Percentiles rank a stretch among this genome's conserved stretches.
Conservation (phyloP, 2,888 invertebrate species). For the Synergus japonicus region DNA sequence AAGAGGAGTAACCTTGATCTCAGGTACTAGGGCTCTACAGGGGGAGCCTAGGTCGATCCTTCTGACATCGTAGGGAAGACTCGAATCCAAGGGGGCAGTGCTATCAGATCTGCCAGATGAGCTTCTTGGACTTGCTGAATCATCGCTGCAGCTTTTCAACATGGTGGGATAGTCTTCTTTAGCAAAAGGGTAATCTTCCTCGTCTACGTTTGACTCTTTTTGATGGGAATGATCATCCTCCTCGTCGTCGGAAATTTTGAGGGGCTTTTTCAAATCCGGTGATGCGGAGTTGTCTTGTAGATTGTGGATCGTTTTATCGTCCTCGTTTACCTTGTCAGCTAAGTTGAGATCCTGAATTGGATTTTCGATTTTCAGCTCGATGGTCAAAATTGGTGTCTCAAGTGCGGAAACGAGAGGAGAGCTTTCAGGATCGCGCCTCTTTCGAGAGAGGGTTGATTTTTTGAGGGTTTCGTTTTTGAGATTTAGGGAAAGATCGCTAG, state of each 20-base stretch:
- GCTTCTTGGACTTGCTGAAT: constrained; percentile 74
- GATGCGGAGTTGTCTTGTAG: constrained; percentile 39
- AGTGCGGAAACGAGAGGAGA: constrained; percentile 77
- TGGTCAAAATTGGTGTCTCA: constrained; percentile 78
- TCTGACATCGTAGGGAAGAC: constrained; percentile 69
- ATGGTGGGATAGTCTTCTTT: constrained; percentile 76
- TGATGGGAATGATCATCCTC: constrained; percentile 58
- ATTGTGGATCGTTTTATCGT: constrained; percentile 49
- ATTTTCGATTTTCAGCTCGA: constrained; percentile 77
- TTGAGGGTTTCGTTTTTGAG: constrained; percentile 64
- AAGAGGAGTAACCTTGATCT: constrained; percentile 67
- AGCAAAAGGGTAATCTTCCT: constrained; percentile 76
- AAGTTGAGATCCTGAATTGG: constrained; percentile 11
- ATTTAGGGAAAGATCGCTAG: constrained; percentile 72
- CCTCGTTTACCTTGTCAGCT: constrained; percentile 42
- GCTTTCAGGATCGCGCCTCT: constrained; percentile 78
- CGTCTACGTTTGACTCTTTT: constrained; percentile 74
- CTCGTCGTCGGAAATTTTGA: constrained; percentile 63
- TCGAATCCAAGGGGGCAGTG: constrained; percentile 71
- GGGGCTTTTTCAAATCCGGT: constrained; percentile 58
- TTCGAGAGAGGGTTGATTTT: constrained; percentile 73
- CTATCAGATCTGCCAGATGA: constrained; percentile 75
- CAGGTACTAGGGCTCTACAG: constrained; percentile 66
- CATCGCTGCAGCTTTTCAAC: constrained; percentile 75
- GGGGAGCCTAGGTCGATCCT: constrained; percentile 73